Evolutionary conservation across 1,140 invertebrate genomes (phyloP).

Genomic region (Drosophila rufa): DNA sequence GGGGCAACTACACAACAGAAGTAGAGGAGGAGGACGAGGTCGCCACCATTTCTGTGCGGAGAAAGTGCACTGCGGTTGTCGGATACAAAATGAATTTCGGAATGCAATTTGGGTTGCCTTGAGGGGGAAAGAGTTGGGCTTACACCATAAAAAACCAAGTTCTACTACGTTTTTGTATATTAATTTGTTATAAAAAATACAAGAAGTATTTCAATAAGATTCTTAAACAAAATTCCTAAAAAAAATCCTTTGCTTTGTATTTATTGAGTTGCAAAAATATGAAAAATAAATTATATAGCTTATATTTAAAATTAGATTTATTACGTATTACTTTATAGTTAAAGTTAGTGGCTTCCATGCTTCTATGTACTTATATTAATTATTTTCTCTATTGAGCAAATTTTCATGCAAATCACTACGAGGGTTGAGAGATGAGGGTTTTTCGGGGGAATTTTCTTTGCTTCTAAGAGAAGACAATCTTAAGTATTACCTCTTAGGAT

Average conservation of each 20-base stretch:
- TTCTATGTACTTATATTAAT: neutral
- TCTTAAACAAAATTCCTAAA: neutral
- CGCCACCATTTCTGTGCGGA: conserved; percentile 3
- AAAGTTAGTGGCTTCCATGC: neutral
- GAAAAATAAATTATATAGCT: neutral
- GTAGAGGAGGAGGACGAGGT: neutral
- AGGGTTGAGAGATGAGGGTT: conserved; percentile 37
- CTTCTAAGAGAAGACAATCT: conserved; percentile 12
- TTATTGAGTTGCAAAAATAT: neutral
- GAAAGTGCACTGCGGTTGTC: conserved; percentile 45
- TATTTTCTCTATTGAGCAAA: neutral
- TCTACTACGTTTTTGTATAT: no score
- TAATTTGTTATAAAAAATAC: neutral
- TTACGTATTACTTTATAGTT: no score
- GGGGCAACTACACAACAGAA: neutral
- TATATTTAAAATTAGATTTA: no score
- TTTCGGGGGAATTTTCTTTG: neutral
- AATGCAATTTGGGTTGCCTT: conserved; percentile 10
- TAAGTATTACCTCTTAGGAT: conserved; percentile 83
- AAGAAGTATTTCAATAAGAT: neutral
- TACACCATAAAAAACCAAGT: neutral
- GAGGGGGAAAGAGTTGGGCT: neutral
- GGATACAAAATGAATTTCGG: conserved; percentile 40
- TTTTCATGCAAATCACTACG: conserved; percentile 42
- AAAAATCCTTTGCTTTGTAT: neutral